phyloP scores from a whole-genome alignment of 2,113 vertebrate genomes.

The Myodes glareolus region DNA sequence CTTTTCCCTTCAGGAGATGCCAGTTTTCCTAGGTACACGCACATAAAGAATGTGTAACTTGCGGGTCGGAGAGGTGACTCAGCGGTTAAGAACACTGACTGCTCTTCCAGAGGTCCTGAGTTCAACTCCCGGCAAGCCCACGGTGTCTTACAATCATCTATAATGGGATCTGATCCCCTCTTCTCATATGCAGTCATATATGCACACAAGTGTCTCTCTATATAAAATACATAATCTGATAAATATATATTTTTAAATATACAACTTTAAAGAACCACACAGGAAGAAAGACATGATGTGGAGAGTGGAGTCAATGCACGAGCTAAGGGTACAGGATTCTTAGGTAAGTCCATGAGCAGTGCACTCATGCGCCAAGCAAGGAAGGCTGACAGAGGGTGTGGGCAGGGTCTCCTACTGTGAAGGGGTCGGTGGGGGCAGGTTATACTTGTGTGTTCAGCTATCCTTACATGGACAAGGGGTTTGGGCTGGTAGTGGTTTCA shows the following conservation, averaged over 20 bases:
- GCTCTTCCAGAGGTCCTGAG: not conserved
- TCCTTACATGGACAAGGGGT: not conserved
- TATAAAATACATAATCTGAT: no score
- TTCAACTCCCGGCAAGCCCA: not conserved
- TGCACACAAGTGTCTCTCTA: not conserved
- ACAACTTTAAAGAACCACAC: not conserved
- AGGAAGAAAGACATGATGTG: not conserved
- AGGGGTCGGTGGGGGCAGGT: not conserved
- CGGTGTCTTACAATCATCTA: not conserved
- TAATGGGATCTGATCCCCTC: not conserved
- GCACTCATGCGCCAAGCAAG: not conserved
- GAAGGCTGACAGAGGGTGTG: not conserved
- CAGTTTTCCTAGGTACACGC: conserved; percentile 37
- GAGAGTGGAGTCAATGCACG: not conserved
- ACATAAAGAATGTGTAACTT: conserved; percentile 11
- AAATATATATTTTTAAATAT: not conserved
- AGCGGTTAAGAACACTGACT: not conserved
- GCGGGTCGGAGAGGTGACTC: not conserved
- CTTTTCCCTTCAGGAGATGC: conserved; percentile 34
- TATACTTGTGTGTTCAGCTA: not conserved
- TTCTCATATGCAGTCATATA: not conserved
- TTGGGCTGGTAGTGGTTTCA: not conserved
- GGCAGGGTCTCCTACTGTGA: not conserved
- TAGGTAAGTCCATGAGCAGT: not conserved
- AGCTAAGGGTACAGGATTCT: not conserved